phyloP scores from a whole-genome alignment of 2,113 vertebrate species.

The Tupaia chinensis region DNA sequence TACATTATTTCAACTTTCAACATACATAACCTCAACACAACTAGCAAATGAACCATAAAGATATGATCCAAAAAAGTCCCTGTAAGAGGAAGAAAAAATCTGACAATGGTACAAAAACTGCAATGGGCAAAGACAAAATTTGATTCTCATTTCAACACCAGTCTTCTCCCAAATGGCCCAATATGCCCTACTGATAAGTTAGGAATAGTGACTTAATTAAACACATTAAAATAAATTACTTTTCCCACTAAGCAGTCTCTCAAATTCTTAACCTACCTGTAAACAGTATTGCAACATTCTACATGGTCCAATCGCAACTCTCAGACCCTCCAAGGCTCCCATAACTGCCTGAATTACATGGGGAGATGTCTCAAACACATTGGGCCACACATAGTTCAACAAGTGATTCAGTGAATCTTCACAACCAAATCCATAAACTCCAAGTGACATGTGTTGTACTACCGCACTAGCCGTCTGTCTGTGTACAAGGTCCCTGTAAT shows the following conservation, averaged over 20 bases:
- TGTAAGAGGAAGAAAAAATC: not conserved
- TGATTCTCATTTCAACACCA: not conserved
- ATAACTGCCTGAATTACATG: constrained; percentile 99
- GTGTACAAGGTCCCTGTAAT: constrained; percentile 96
- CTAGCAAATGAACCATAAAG: not conserved
- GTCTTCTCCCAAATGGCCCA: not conserved
- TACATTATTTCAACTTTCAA: not conserved
- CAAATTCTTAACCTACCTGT: constrained; percentile 89
- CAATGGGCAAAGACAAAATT: not conserved
- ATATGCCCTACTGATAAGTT: not conserved
- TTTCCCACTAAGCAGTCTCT: not conserved
- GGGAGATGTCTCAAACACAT: constrained; percentile 98
- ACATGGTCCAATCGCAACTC: constrained; percentile 97
- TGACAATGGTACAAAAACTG: not conserved
- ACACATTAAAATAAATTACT: not conserved
- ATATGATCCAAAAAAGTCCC: not conserved
- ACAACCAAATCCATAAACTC: constrained; percentile 98
- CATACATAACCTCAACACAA: not conserved
- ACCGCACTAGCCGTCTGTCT: constrained; percentile 98
- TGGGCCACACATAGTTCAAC: constrained; percentile 99
- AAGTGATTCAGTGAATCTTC: constrained; percentile 98
- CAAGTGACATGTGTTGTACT: constrained; percentile 99
- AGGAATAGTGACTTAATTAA: not conserved
- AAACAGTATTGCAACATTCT: constrained; percentile 99
- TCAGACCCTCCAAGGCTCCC: constrained; percentile 97